Base-by-base conservation (phyloP, 2,113 vertebrate species). In the Hylia prasina region DNA sequence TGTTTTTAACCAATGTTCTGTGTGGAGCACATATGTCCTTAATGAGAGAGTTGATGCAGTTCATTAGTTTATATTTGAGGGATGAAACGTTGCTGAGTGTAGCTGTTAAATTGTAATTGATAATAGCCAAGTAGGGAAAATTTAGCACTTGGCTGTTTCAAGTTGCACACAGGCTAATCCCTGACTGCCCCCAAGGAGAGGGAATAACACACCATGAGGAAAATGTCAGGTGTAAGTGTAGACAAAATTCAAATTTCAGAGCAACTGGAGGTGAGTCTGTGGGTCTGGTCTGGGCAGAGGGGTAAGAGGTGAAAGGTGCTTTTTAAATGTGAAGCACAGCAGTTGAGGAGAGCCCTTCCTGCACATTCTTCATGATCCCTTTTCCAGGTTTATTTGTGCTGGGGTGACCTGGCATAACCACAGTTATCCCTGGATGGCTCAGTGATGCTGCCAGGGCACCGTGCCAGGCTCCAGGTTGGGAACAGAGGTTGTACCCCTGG, bases 31-130 rank as follows among this genome's bases (percentile, higher is more conserved):
- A 8, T 30, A 20, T 63, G 22, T 31, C 60, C 60, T 66, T 80
- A 69, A 79, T 31, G 76, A 91, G 63, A 20, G 4, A 57, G n/a
- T 10, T 8, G 17, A 24, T 50, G 44, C 35, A 65, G 68, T 53
- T 87, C 69, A 64, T 90, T 51, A 75, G 50, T 78, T 97, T 71
- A 4, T 40, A 40, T 87, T 83, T 66, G 85, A 82, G 60, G 72
- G 37, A 57, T 79, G 53, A 94, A 92, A 73, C 10, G 7, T 57
- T 42, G 45, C 75, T 76, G 82, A 51, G 33, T 23, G 21, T 12
- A 57, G 82, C 66, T 80, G 70, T 51, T 82, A 57, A 72, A 58
- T 25, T 45, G 37, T 23, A 69, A 76, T n/a, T 48, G 82, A 37
- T 68, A 71, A 78, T 13, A 66, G 71, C 9, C 21, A 13, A 65